Base-by-base conservation (phyloP, 1,140 invertebrate genomes). In the Drosophila jambulina region DNA sequence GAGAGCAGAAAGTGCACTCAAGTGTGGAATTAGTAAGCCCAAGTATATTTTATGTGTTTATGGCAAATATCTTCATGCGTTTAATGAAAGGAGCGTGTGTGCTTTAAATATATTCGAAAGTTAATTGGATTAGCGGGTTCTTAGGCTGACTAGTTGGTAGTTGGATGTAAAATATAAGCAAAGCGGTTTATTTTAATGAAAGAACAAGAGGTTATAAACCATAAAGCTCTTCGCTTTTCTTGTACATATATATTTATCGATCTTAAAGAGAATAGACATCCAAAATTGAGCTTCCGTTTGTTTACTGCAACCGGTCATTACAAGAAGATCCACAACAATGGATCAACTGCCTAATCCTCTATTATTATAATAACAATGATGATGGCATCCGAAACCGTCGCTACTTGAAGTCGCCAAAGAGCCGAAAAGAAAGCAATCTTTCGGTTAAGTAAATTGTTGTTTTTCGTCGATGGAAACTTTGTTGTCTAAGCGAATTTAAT, bases 401-500 rank as follows among this genome's bases (percentile, higher is more conserved):
- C 84, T 65, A 86, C 83, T 86, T 82, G 64, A 86, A 64, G 46
- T 51, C 15, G 40, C 49, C 61, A 76, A 54, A 34, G 32, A 62
- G 42, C 53, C 34, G 54, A 57, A 62, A 15, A 43, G 38, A 42
- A 54, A 75, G 34, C 58, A 59, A 59, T 59, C 75, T 72, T 40
- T 72, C 21, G 32, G 68, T 60, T 51, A 59, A 42, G 29, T 74
- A 57, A 53, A 64, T 64, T 51, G 69, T 46, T 29, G 23, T 62
- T 42, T 60, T 21, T 27, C 32, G 15, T 60, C 34, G 9, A 27
- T 53, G 15, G 17, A 61, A 65, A 72, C 68, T 74, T 78, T 83
- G 83, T 83, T 80, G 83, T 74, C 83, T 83, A 60, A 87, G 63
- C 83, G 48, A 81, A 78, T 88, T 84, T 88, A 90, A 88, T 88